These are phyloP conservation scores for Andricus quercusramuli DNA, from an alignment of 2,888 invertebrate species.

Conservation along the genomic window DNA sequence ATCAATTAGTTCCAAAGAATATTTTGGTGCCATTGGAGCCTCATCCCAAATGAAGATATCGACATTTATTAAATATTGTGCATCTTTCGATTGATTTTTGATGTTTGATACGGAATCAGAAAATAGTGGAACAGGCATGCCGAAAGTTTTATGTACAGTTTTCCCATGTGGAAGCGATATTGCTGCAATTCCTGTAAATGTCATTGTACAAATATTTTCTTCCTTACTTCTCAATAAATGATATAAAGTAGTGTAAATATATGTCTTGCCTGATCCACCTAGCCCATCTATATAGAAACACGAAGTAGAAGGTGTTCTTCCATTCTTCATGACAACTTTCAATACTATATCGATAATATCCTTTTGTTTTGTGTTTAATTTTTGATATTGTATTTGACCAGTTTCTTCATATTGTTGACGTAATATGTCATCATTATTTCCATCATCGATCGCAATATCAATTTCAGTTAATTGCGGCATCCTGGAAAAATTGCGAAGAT, in stretches of 20 bases:
- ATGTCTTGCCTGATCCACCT: constrained; percentile 77
- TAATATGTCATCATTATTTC: neutral
- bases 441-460: neutral
- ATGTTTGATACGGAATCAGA: constrained; percentile 46
- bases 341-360: neutral
- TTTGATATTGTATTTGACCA: constrained; percentile 32
- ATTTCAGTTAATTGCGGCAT: neutral
- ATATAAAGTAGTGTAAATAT: constrained; percentile 64
- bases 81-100: constrained; percentile 47
- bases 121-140: constrained; percentile 49
- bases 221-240: constrained; percentile 47
- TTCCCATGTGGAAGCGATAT: constrained; percentile 61
- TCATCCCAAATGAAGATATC: constrained; percentile 44
- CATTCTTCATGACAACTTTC: neutral
- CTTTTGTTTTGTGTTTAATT: constrained; percentile 25
- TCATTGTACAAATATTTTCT: constrained; percentile 46
- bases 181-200: constrained; percentile 51
- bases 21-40: constrained; percentile 50
- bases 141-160: constrained; percentile 71
- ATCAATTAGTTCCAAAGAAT: constrained; percentile 53
- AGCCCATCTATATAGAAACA: constrained; percentile 69
- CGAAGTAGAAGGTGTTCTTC: neutral
- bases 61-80: constrained; percentile 46
- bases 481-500: neutral
- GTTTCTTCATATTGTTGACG: neutral